These are phyloP conservation scores for Lepidostoma basale DNA, from an alignment of 1,140 invertebrate species.

Conservation along the genomic window DNA sequence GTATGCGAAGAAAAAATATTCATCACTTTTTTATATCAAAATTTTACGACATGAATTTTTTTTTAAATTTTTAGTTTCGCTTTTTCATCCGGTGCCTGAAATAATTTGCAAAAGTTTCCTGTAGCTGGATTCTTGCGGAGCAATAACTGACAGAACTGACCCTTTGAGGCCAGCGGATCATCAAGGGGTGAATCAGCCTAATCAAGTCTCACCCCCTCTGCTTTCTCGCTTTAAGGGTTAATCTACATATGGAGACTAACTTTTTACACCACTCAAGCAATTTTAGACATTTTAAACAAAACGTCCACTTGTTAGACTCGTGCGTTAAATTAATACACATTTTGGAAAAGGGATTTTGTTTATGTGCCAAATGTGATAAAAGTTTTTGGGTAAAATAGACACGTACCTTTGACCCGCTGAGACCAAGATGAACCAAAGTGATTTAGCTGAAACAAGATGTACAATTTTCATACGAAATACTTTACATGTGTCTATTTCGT, in stretches of 20 bases:
- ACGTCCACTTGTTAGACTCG: too few relatives aligned
- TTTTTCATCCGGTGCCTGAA: background rate
- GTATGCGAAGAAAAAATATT: too few relatives aligned
- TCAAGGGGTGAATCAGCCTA: slow-evolving; percentile 7
- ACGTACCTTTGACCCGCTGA: background rate
- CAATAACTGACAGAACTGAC: slow-evolving; percentile 16
- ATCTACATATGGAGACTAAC: too few relatives aligned
- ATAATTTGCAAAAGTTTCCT: background rate
- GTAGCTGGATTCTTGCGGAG: too few relatives aligned
- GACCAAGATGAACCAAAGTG: slow-evolving; percentile 1
- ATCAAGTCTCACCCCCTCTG: slow-evolving; percentile 14
- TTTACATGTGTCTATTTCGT: background rate
- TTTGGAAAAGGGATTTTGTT: too few relatives aligned
- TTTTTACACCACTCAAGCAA: too few relatives aligned
- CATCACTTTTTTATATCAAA: too few relatives aligned
- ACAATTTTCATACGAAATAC: slow-evolving; percentile 13
- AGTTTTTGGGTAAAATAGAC: too few relatives aligned
- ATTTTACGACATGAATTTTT: too few relatives aligned
- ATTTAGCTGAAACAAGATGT: slow-evolving; percentile 17
- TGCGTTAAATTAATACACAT: too few relatives aligned
- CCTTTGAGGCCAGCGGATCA: background rate
- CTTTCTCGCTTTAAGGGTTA: background rate
- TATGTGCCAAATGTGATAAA: too few relatives aligned
- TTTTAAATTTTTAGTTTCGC: background rate
- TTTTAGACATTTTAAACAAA: too few relatives aligned